phyloP scores from a whole-genome alignment of 2,888 invertebrate genomes.

The Lumbricus terrestris region DNA sequence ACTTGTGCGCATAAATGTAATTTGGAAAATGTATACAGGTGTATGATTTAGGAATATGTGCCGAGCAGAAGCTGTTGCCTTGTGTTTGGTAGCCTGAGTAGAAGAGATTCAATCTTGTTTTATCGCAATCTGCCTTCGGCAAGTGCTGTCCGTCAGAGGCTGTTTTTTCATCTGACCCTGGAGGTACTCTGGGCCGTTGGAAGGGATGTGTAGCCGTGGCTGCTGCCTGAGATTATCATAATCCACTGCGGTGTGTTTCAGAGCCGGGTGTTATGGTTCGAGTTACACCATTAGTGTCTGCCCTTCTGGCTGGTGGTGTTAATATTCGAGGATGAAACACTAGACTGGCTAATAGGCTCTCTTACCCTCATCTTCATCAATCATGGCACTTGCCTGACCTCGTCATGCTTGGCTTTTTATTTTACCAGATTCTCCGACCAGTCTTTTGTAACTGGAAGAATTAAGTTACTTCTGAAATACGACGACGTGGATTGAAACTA shows the following conservation, averaged over 20 bases:
- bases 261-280: not conserved
- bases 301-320: not conserved
- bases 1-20: not conserved
- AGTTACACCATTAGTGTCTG: not conserved
- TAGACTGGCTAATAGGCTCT: not conserved
- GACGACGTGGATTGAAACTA: too few relatives aligned
- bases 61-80: not conserved
- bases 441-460: too few relatives aligned
- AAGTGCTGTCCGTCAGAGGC: not conserved
- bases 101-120: not conserved
- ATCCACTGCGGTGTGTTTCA: not conserved
- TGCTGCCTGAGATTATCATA: not conserved
- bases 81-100: not conserved
- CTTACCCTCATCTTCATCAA: not conserved
- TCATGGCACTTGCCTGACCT: not conserved
- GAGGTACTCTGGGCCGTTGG: not conserved
- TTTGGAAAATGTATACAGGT: not conserved
- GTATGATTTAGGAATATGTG: not conserved
- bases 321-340: not conserved
- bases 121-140: not conserved
- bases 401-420: not conserved
- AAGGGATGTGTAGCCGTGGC: not conserved
- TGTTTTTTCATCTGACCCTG: not conserved
- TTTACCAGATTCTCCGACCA: too few relatives aligned
- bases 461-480: too few relatives aligned